These are phyloP conservation scores for Neelides sp. DNA, from an alignment of 1,140 invertebrate species.

Conservation along the genomic window DNA sequence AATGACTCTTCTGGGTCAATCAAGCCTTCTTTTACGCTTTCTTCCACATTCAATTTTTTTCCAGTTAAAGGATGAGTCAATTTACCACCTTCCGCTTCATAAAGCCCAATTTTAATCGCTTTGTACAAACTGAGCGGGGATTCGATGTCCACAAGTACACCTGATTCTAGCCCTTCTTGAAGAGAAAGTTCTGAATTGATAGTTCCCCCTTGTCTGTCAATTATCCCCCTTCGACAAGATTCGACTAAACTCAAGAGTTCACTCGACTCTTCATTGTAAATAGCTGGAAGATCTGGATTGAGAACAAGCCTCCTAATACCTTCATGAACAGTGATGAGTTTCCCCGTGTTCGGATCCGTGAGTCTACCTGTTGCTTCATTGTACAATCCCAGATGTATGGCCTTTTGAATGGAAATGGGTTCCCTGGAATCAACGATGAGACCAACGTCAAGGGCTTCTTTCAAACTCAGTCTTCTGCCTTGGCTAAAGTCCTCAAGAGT, in stretches of 20 bases:
- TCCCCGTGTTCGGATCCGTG: conserved; percentile 57
- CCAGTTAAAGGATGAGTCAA: conserved; percentile 72
- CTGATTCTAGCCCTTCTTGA: conserved; percentile 56
- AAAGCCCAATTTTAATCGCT: conserved; percentile 65
- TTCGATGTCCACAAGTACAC: conserved; percentile 72
- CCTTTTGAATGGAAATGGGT: conserved; percentile 68
- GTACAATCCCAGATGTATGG: conserved; percentile 73
- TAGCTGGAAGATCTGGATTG: conserved; percentile 63
- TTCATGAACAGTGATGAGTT: conserved; percentile 67
- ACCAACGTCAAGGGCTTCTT: conserved; percentile 65
- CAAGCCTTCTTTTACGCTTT: conserved; percentile 63
- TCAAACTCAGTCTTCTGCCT: conserved; percentile 55
- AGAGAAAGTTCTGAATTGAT: conserved; percentile 43
- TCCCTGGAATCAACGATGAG: conserved; percentile 65
- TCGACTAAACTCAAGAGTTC: conserved; percentile 58
- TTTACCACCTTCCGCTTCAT: conserved; percentile 52
- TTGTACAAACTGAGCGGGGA: conserved; percentile 69
- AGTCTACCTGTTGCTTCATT: conserved; percentile 67
- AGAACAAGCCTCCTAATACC: conserved; percentile 65
- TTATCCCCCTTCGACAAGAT: conserved; percentile 64
- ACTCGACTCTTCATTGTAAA: conserved; percentile 57
- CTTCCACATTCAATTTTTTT: conserved; percentile 59
- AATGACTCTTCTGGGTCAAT: conserved; percentile 66
- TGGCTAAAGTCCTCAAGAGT: conserved; percentile 53
- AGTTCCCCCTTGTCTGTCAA: conserved; percentile 62